phyloP scores from a whole-genome alignment of 1,140 invertebrate genomes.

The Spodoptera frugiperda region DNA sequence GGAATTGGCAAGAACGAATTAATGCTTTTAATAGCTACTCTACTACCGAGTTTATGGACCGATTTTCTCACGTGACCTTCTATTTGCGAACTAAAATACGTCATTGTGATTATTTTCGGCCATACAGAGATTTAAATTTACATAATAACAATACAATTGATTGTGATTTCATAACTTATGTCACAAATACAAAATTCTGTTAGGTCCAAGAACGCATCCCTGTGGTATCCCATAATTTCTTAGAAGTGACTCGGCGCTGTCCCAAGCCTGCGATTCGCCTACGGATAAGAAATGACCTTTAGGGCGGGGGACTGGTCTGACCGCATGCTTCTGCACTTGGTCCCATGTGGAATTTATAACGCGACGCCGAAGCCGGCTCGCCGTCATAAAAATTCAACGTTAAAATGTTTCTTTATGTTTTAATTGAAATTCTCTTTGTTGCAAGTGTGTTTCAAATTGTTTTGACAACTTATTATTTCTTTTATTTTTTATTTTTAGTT shows the following conservation, averaged over 20 bases:
- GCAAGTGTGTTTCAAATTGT: constrained; percentile 16
- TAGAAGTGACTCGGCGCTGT: constrained; percentile 35
- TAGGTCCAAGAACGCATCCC: constrained; percentile 38
- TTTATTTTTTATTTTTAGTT: background rate
- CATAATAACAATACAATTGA: background rate
- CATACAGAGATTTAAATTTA: background rate
- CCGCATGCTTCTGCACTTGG: constrained; percentile 67
- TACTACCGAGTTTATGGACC: background rate
- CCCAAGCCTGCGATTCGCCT: constrained; percentile 69
- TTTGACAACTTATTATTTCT: constrained; percentile 13
- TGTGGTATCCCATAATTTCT: constrained; percentile 42
- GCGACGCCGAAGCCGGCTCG: constrained; percentile 42
- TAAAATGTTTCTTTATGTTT: constrained; percentile 41
- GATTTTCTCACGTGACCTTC: background rate
- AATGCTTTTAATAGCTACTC: background rate
- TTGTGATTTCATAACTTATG: constrained; percentile 4
- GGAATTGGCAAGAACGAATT: constrained; percentile 19
- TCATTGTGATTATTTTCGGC: background rate
- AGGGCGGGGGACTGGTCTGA: constrained; percentile 73
- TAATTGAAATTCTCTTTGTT: constrained; percentile 41
- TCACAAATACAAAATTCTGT: background rate
- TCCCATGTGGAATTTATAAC: constrained; percentile 59
- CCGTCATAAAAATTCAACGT: constrained; percentile 45
- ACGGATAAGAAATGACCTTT: constrained; percentile 76
- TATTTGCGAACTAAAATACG: too few species aligned